A percentile compares a stretch with the other conserved stretches of the same genome.
phyloP scores from a whole-genome alignment of 2,113 vertebrate genomes.

The Prolemur simus region DNA sequence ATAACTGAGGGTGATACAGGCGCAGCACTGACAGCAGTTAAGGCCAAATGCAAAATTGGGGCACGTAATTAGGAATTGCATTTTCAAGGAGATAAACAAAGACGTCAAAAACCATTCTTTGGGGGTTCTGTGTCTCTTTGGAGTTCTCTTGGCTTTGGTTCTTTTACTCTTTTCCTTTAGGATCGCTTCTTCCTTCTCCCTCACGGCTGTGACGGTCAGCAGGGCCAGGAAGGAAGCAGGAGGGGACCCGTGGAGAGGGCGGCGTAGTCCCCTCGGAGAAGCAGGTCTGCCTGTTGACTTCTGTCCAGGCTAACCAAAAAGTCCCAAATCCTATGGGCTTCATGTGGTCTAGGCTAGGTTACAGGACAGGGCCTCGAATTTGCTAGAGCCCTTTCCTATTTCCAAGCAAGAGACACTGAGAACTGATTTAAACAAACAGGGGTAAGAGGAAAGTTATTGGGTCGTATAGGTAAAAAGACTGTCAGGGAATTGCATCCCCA shows the following conservation, averaged over 20 bases:
- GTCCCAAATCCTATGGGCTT: background rate
- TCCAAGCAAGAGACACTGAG: background rate
- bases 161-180: background rate
- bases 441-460: background rate
- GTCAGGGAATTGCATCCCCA: background rate
- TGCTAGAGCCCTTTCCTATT: background rate
- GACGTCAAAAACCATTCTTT: background rate
- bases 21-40: background rate
- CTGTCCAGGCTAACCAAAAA: background rate
- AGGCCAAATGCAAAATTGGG: background rate
- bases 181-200: background rate
- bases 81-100: slow-evolving; percentile 23
- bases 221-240: background rate
- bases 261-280: background rate
- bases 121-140: background rate
- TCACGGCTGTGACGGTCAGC: background rate
- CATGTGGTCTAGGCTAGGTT: background rate
- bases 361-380: background rate
- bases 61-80: background rate
- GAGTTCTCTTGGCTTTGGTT: slow-evolving; percentile 20
- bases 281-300: background rate
- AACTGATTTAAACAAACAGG: background rate
- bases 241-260: background rate
- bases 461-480: background rate
- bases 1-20: background rate